These are phyloP conservation scores for Tuberolachnus salignus DNA, from an alignment of 2,888 invertebrate species.

Conservation along the genomic window DNA sequence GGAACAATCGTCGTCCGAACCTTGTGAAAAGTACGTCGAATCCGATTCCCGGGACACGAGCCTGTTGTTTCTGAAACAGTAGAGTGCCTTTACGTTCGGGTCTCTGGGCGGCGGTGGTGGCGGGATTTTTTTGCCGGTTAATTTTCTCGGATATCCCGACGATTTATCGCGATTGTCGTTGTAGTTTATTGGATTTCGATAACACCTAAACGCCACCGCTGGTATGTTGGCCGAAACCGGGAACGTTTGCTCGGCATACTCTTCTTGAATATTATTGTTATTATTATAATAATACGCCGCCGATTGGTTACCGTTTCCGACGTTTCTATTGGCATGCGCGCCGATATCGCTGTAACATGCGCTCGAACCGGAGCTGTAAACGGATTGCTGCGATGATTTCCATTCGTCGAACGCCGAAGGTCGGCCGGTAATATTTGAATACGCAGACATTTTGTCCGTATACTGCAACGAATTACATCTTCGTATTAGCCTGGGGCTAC, in stretches of 20 bases:
- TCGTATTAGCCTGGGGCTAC: slow-evolving; percentile 45
- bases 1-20: slow-evolving; percentile 61
- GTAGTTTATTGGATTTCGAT: neutral
- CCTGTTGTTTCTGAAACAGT: slow-evolving; percentile 62
- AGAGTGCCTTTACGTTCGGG: slow-evolving; percentile 69
- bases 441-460: slow-evolving; percentile 5
- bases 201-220: slow-evolving; percentile 18
- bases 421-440: slow-evolving; percentile 11
- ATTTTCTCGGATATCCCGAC: neutral
- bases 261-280: neutral
- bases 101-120: slow-evolving; percentile 83
- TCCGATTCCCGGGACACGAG: slow-evolving; percentile 60
- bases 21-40: slow-evolving; percentile 66
- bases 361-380: slow-evolving; percentile 34
- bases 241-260: neutral
- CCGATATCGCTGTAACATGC: slow-evolving; percentile 35
- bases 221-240: neutral
- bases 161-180: neutral
- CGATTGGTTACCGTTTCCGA: neutral
- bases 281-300: neutral
- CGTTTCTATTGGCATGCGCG: neutral
- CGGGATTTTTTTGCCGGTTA: slow-evolving; percentile 63
- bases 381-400: slow-evolving; percentile 41
- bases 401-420: slow-evolving; percentile 8
- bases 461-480: slow-evolving; percentile 49